Evolutionary conservation across 2,888 invertebrate species (phyloP).

Genomic region (Orthonevra nobilis): DNA sequence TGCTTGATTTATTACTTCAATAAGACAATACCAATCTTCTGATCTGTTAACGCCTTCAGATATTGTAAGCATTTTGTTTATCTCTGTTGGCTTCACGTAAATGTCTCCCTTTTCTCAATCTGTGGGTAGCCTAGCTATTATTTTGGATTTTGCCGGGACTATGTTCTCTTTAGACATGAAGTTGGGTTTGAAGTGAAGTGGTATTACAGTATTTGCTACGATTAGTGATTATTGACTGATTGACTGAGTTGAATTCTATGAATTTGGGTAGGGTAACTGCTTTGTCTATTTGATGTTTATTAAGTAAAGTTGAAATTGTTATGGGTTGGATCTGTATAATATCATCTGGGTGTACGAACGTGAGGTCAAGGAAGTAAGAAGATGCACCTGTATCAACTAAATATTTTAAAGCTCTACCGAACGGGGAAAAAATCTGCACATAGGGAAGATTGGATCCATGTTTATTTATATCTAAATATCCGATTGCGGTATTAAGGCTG

Average conservation of each 20-base stretch:
- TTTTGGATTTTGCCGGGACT: not conserved
- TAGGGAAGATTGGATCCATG: slow-evolving; percentile 3
- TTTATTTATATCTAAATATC: slow-evolving; percentile 21
- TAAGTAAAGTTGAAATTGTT: not conserved
- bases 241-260: not conserved
- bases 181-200: not conserved
- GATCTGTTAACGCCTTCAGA: not conserved
- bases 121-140: not conserved
- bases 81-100: not conserved
- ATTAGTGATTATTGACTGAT: not conserved
- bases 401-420: not conserved
- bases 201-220: not conserved
- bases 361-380: no score
- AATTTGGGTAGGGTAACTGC: not conserved
- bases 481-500: slow-evolving; percentile 22
- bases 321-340: not conserved
- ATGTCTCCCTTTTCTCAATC: no score
- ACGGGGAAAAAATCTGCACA: not conserved
- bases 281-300: not conserved
- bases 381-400: slow-evolving; percentile 1
- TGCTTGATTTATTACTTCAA: slow-evolving; percentile 1
- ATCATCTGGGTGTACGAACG: no score
- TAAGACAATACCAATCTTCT: not conserved
- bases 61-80: not conserved
- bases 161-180: not conserved